Evolutionary conservation across 1,140 invertebrate genomes (phyloP), one percentile per base, ranked within the genome.

Genomic region (Bombus sibiricus): DNA sequence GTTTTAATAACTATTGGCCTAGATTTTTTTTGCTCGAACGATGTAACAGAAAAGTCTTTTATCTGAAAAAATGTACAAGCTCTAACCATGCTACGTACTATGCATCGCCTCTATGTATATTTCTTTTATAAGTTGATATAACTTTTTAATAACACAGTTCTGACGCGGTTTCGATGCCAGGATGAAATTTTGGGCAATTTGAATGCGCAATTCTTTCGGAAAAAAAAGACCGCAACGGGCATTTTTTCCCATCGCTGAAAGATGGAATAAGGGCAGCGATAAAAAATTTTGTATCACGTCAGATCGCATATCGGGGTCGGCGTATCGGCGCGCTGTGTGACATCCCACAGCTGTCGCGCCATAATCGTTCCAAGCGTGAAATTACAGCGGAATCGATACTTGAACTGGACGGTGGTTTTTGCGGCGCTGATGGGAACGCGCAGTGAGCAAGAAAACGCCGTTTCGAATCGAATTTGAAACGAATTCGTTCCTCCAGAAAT

Each of bases 281-380:
- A 41, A 34, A 41, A 81, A 86, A 84, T 89, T 75, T 79, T 43
- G 59, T 59, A 79, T 32, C 64, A 69, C 73, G 66, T 75, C 76
- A 69, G 76, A 80, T 83, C 77, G 78, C 84, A 81, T 77, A 89
- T 89, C 74, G 76, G 37, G 88, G 68, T 69, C 78, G 75, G 34
- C 28, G 77, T 86, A 78, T 81, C 79, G 43, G 34, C 28, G 53
- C n/a, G 34, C n/a, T 89, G 68, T 86, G 88, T 82, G 88, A 84
- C 88, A 79, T 89, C 89, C 79, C 82, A 66, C 89, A 90, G 89
- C 89, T 90, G 88, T 85, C 85, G 89, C 86, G 79, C 71, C 83
- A 89, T 89, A 87, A 90, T 90, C 88, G 88, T 87, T 89, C 79
- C 74, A 85, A 90, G 85, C 88, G 89, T 90, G 89, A 90, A 90